A percentile compares a stretch with the other conserved stretches of the same genome.
phyloP scores from a whole-genome alignment of 2,797 vertebrate genomes.

The Choloepus didactylus region DNA sequence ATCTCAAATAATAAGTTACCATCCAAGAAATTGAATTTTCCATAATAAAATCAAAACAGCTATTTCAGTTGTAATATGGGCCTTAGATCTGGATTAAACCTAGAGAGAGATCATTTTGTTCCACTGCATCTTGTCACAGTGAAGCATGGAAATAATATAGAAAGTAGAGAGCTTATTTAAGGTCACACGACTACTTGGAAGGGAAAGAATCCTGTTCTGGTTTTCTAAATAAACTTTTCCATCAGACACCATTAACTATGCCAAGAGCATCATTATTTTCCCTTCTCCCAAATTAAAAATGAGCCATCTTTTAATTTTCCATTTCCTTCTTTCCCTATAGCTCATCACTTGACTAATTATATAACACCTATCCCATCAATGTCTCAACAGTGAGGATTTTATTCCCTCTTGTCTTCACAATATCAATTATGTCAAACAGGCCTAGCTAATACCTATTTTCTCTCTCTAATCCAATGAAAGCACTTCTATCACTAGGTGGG shows the following conservation, averaged over 20 bases:
- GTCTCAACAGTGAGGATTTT: neutral
- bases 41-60: conserved; percentile 71
- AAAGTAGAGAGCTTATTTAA: neutral
- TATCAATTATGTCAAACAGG: neutral
- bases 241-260: neutral
- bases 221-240: conserved; percentile 6
- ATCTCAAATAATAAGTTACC: conserved; percentile 80
- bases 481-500: conserved; percentile 41
- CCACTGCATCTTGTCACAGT: neutral
- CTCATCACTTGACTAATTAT: conserved; percentile 37
- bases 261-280: neutral
- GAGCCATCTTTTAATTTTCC: neutral
- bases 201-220: neutral
- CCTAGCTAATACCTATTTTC: neutral
- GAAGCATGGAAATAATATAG: neutral
- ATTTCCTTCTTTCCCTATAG: neutral
- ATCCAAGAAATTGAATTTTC: conserved; percentile 81
- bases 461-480: neutral
- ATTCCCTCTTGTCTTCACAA: neutral
- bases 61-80: conserved; percentile 66
- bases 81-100: conserved; percentile 53
- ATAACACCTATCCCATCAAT: neutral
- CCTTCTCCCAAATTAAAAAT: neutral
- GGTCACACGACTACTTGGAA: neutral
- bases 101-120: neutral